Conservation (phyloP, 2,113 vertebrate genomes). For the Tursiops truncatus region DNA sequence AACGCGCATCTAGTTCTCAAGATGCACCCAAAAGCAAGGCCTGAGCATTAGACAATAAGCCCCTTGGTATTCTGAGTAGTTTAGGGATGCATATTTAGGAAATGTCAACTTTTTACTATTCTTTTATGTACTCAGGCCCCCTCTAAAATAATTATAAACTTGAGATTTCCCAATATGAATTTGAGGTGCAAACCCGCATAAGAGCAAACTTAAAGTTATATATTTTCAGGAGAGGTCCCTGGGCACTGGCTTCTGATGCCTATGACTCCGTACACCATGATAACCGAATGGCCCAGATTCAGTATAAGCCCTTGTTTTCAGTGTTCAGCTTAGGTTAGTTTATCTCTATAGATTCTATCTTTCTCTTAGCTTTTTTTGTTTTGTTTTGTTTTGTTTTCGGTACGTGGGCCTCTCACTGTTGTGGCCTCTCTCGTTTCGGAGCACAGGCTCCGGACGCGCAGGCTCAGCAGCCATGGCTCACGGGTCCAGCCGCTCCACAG, state of each 20-base stretch:
- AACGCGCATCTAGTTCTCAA: background rate
- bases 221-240: background rate
- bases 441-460: too few species aligned
- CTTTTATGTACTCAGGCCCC: background rate
- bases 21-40: background rate
- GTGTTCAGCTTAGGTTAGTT: background rate
- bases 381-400: too few species aligned
- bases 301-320: background rate
- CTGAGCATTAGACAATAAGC: background rate
- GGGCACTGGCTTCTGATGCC: background rate
- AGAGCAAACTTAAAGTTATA: background rate
- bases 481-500: accelerated
- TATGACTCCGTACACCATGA: background rate
- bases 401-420: too few species aligned
- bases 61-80: background rate
- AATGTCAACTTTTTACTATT: background rate
- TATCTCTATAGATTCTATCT: background rate
- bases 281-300: background rate
- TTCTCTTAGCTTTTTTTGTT: background rate
- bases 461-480: too few species aligned
- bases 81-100: background rate
- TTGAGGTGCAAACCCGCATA: background rate
- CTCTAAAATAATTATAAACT: background rate
- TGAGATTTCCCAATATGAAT: background rate
- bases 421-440: too few species aligned